Conservation (phyloP, 1,140 invertebrate species). For the Triops cancriformis region DNA sequence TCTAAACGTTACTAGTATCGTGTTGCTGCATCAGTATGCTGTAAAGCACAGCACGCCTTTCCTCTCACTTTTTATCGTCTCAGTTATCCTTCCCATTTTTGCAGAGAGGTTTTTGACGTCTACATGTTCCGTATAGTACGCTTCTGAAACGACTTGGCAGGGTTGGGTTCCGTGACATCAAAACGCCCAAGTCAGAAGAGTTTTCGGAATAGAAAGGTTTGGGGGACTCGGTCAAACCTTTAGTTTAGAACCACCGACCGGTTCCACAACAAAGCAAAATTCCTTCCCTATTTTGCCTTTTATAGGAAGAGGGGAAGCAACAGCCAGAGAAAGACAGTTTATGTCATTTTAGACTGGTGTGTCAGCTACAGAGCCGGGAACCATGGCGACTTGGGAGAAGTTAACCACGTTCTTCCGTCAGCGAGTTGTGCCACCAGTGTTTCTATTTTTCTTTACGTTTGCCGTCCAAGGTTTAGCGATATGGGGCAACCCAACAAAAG, state of each 20-base stretch:
- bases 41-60: neutral
- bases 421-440: slow-evolving; percentile 38
- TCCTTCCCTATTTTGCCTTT: neutral
- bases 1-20: neutral
- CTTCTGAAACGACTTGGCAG: neutral
- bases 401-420: slow-evolving; percentile 32
- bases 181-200: neutral
- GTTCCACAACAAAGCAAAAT: neutral
- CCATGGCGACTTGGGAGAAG: neutral
- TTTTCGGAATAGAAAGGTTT: neutral
- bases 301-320: no score
- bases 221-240: neutral
- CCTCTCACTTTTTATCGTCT: neutral
- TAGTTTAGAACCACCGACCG: neutral
- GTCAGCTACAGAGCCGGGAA: neutral
- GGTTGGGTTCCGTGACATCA: neutral
- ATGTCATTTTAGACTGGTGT: neutral
- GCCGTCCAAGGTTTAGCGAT: slow-evolving; percentile 36
- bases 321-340: neutral
- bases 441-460: slow-evolving; percentile 38
- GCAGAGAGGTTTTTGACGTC: neutral
- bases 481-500: slow-evolving; percentile 33
- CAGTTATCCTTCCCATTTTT: neutral
- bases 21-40: slow-evolving; percentile 6
- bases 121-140: no score